phyloP scores from a whole-genome alignment of 64 coral and sea anemone species.

The Stylophora pistillata region DNA sequence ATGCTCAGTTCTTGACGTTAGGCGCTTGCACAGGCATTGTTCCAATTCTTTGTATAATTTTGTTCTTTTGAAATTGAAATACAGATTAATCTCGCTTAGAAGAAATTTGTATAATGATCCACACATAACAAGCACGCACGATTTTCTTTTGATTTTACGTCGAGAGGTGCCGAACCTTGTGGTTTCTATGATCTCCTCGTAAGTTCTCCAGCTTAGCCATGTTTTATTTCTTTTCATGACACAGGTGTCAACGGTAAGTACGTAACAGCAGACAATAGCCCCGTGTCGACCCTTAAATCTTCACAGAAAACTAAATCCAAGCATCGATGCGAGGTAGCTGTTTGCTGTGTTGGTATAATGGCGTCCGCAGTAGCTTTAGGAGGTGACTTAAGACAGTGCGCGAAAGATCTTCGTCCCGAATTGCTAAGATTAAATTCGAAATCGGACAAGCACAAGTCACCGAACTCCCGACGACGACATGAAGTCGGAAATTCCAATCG shows the following conservation, averaged over 20 bases:
- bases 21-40: too few relatives aligned
- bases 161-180: too few relatives aligned
- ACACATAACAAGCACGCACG: too few relatives aligned
- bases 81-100: too few relatives aligned
- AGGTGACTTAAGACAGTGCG: constrained; percentile 38
- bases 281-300: constrained; percentile 54
- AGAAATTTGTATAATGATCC: too few relatives aligned
- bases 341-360: constrained; percentile 73
- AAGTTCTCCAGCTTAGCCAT: neutral
- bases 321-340: constrained; percentile 54
- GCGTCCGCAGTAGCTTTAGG: constrained; percentile 61
- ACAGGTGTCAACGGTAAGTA: constrained; percentile 37
- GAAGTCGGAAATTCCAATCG: constrained; percentile 64
- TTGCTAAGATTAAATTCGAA: constrained; percentile 35
- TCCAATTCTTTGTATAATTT: too few relatives aligned
- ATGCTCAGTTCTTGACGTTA: too few relatives aligned
- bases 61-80: too few relatives aligned
- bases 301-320: constrained; percentile 54
- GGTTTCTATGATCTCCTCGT: too few relatives aligned
- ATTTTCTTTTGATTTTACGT: too few relatives aligned
- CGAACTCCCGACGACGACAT: constrained; percentile 70
- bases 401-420: constrained; percentile 53
- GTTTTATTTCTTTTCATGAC: neutral
- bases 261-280: constrained; percentile 70
- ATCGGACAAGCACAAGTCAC: constrained; percentile 54